A percentile compares a stretch with the other conserved stretches of the same genome.
phyloP scores from a whole-genome alignment of 2,888 invertebrate genomes.

The Hyalella azteca region DNA sequence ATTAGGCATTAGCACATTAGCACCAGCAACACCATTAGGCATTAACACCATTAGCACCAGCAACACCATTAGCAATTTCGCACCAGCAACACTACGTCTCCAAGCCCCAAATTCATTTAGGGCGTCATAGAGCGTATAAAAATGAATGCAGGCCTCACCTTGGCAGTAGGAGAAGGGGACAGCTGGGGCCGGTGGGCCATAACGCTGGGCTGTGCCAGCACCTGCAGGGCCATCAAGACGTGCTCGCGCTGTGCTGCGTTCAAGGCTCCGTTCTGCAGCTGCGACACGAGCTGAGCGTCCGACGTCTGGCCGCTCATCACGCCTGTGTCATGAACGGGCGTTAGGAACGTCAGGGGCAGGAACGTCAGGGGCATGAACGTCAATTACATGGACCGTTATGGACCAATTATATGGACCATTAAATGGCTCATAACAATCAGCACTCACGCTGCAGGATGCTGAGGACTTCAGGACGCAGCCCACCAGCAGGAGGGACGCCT shows the following conservation, averaged over 20 bases:
- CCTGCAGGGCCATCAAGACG: constrained; percentile 72
- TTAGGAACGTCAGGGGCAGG: background rate
- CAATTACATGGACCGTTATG: background rate
- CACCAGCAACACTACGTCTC: background rate
- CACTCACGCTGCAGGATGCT: constrained; percentile 51
- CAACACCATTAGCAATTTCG: background rate
- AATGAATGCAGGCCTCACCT: constrained; percentile 60
- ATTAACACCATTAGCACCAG: background rate
- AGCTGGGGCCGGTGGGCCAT: constrained; percentile 59
- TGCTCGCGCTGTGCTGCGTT: constrained; percentile 77
- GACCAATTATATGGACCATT: background rate
- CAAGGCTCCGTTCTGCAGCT: constrained; percentile 75
- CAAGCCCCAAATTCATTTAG: background rate
- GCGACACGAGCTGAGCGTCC: constrained; percentile 76
- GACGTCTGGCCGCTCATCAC: constrained; percentile 80
- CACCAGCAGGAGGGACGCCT: constrained; percentile 46
- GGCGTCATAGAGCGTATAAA: background rate
- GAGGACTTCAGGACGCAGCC: constrained; percentile 50
- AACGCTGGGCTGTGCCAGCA: constrained; percentile 62
- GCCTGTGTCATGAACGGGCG: constrained; percentile 64
- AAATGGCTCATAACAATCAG: background rate
- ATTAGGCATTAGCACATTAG: background rate
- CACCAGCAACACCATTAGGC: background rate
- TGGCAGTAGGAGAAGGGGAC: constrained; percentile 69
- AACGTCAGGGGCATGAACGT: background rate